These are phyloP conservation scores for Acleris laterana DNA, from an alignment of 2,888 invertebrate species.

Conservation along the genomic window DNA sequence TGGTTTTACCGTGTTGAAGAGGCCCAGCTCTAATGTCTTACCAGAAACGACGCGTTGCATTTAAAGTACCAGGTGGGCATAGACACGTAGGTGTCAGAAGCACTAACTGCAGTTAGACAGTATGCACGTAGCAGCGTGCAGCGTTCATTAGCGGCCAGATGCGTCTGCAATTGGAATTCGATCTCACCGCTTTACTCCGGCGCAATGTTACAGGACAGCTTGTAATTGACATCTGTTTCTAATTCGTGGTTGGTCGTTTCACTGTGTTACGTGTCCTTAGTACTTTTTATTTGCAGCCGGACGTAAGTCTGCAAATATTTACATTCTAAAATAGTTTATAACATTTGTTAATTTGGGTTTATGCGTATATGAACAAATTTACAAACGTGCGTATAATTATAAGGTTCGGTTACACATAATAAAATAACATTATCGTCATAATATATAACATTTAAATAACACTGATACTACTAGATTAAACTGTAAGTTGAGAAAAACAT, in stretches of 20 bases:
- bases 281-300: conserved; percentile 4
- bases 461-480: too few relatives aligned
- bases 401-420: too few relatives aligned
- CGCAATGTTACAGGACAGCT: conserved; percentile 54
- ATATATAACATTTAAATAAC: too few relatives aligned
- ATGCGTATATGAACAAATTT: too few relatives aligned
- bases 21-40: background rate
- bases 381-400: too few relatives aligned
- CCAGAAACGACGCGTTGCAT: conserved; percentile 1
- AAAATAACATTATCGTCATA: too few relatives aligned
- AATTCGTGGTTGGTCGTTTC: conserved; percentile 45
- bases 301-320: too few relatives aligned
- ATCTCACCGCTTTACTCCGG: conserved; percentile 59
- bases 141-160: conserved; percentile 67
- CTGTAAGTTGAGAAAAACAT: background rate
- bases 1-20: too few relatives aligned
- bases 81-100: conserved; percentile 56
- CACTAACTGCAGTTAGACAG: conserved; percentile 48
- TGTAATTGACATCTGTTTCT: conserved; percentile 62
- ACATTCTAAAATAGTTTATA: too few relatives aligned
- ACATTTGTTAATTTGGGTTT: too few relatives aligned
- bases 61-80: conserved; percentile 37
- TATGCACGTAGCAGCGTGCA: conserved; percentile 61
- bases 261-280: conserved; percentile 6
- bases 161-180: conserved; percentile 72